Conservation (phyloP, 2,797 vertebrate species). For the Poecilia picta region DNA sequence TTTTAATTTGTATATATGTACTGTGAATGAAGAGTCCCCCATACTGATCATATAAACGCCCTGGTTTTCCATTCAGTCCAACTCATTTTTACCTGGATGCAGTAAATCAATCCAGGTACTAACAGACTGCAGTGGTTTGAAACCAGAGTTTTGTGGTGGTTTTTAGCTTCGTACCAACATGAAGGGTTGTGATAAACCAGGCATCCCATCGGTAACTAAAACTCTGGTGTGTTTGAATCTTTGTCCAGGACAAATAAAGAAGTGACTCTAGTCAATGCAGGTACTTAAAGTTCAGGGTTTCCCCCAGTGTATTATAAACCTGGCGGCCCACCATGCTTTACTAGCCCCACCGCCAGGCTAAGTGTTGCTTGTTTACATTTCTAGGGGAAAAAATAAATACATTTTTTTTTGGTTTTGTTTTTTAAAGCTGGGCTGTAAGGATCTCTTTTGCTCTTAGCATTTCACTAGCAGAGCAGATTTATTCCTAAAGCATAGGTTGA, state of each 20-base stretch:
- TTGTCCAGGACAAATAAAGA: not conserved
- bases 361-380: too few relatives aligned
- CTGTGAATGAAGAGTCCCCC: not conserved
- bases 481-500: too few relatives aligned
- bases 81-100: not conserved
- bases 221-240: not conserved
- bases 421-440: too few relatives aligned
- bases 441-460: too few relatives aligned
- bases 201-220: not conserved
- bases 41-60: not conserved
- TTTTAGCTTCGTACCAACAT: not conserved
- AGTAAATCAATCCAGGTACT: not conserved
- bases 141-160: not conserved
- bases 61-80: not conserved
- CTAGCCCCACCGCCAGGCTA: too few relatives aligned
- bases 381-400: too few relatives aligned
- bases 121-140: not conserved
- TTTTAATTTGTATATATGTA: not conserved
- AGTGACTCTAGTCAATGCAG: not conserved
- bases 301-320: too few relatives aligned
- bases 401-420: too few relatives aligned
- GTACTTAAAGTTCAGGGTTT: too few relatives aligned
- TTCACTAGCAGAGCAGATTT: too few relatives aligned
- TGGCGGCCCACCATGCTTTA: too few relatives aligned
- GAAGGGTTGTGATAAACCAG: not conserved